Evolutionary conservation across 2,888 invertebrate species (phyloP), one percentile per base, ranked within the genome.

Genomic region (Lasioglossum villosulum): DNA sequence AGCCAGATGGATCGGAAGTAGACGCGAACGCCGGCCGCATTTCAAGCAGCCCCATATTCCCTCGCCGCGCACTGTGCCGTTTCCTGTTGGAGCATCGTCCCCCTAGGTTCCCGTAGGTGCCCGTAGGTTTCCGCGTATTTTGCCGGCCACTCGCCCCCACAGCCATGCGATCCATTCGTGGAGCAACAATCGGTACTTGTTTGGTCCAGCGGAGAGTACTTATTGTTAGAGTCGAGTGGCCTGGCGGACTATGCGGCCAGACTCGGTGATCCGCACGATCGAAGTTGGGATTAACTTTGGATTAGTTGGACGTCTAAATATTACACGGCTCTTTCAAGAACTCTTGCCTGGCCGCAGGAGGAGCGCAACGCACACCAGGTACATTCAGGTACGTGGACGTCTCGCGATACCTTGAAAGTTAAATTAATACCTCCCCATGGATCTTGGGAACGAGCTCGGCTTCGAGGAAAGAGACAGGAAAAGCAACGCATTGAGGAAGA

Each of bases 1-100:
- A 93, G 93, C 92, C 93, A 93, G 93, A 93, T 93, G 93, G 93
- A 93, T 93, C 93, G 93, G 93, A 93, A 93, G 93, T 93, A 93
- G 93, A 93, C 92, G 91, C 92, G 92, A 89, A 93, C 91, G 92
- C 91, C 90, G 87, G 90, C 92, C 93, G 93, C 93, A 93, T 93
- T 91, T 92, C 91, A 93, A 93, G 90, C 92, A 93, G 92, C 10
- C 88, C 90, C 86, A 83, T 83, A 83, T 84, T 80, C 71, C 66
- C 68, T 52, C 37, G 37, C 30, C 70, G 68, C 59, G 78, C 16
- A n/a, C 52, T 4, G 3, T 52, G 10, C 52, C 52, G 52, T 23
- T n/a, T 52, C 52, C 52, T 52, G n/a, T n/a, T 52, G n/a, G 52
- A 52, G 52, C 52, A 52, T 52, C 48, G 48, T 19, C 19, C 52